phyloP scores from a whole-genome alignment of 2,888 invertebrate species.

The Monochamus alternatus region DNA sequence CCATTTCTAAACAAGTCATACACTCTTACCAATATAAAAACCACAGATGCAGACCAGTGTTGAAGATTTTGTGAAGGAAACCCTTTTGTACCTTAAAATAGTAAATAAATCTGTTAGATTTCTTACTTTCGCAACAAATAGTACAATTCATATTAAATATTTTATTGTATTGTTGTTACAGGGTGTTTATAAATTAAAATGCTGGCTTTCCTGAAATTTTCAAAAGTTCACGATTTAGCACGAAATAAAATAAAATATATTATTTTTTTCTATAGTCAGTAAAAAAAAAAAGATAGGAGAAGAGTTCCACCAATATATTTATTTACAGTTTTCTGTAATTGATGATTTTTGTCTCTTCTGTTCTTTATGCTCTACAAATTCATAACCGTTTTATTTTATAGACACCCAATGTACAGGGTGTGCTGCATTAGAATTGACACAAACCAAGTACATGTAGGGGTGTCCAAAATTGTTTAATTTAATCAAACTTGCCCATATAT shows the following conservation, averaged over 20 bases:
- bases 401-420: conserved; percentile 7
- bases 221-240: no score
- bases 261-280: no score
- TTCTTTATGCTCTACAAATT: no score
- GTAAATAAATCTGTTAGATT: conserved; percentile 26
- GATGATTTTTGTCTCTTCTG: no score
- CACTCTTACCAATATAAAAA: neutral
- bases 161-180: conserved; percentile 16
- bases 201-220: neutral
- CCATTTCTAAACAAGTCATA: neutral
- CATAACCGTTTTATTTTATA: conserved; percentile 22
- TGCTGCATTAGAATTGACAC: no score
- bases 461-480: no score
- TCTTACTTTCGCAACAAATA: conserved; percentile 22
- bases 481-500: no score
- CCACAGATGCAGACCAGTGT: conserved; percentile 1
- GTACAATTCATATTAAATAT: conserved; percentile 26
- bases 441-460: no score
- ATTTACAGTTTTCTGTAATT: no score
- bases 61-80: conserved; percentile 15
- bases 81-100: conserved; percentile 34
- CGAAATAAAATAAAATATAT: no score
- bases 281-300: no score
- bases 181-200: conserved; percentile 29
- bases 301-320: no score